phyloP scores from a whole-genome alignment of 1,140 invertebrate genomes.

The Drosophila albomicans region DNA sequence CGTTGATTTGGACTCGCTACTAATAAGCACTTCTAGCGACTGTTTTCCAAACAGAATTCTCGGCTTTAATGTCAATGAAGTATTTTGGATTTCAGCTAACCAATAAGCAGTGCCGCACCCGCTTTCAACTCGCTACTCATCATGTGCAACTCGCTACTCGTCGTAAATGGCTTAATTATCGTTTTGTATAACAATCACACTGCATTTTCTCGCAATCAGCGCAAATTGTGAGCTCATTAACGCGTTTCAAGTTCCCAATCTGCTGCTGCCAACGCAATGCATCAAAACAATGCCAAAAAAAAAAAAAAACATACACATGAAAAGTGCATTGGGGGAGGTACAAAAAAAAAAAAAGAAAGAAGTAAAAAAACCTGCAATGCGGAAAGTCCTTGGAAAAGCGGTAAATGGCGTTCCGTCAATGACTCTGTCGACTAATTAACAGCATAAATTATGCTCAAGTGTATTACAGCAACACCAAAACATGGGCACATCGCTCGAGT shows the following conservation, averaged over 20 bases:
- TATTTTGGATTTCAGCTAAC: too few species aligned
- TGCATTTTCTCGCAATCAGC: constrained; percentile 22
- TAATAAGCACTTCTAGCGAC: too few species aligned
- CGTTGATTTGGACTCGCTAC: too few species aligned
- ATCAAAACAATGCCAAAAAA: constrained; percentile 45
- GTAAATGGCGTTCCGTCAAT: constrained; percentile 56
- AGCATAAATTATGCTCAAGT: constrained; percentile 82
- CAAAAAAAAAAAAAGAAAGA: background rate
- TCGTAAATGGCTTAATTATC: constrained; percentile 11
- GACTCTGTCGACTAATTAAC: constrained; percentile 70
- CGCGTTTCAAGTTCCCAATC: constrained; percentile 39
- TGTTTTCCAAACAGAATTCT: too few species aligned
- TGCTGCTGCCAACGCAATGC: constrained; percentile 13
- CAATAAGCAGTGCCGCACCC: too few species aligned
- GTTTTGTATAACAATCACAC: constrained; percentile 14
- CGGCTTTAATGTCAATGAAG: too few species aligned
- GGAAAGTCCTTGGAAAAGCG: constrained; percentile 34
- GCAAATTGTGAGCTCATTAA: constrained; percentile 48
- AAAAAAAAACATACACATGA: constrained; percentile 32
- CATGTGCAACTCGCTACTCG: constrained; percentile 1
- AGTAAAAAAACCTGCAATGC: background rate
- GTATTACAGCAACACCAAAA: constrained; percentile 67
- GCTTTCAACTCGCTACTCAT: constrained; percentile 1
- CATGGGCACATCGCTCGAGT: background rate
- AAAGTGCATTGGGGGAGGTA: background rate